Evolutionary conservation across 2,113 vertebrate genomes (phyloP).

Genomic region (Oreochromis spilurus): DNA sequence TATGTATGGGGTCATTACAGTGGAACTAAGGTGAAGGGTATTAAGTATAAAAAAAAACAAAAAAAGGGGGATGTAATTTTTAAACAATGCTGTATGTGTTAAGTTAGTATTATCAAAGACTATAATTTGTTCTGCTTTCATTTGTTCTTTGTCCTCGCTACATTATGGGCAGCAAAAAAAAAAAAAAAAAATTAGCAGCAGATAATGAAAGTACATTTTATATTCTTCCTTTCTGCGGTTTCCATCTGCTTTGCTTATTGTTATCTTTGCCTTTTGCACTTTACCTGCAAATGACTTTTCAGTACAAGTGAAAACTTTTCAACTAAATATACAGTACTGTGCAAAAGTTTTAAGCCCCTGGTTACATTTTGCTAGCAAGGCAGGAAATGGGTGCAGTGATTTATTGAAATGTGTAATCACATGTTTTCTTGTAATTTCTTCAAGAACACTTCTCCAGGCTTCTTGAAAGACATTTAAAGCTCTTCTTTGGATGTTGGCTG

Average conservation of each 20-base stretch:
- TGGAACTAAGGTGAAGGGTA: background rate
- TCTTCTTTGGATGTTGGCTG: background rate
- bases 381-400: background rate
- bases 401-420: background rate
- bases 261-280: background rate
- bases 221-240: background rate
- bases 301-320: background rate
- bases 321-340: background rate
- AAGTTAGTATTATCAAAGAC: background rate
- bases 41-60: background rate
- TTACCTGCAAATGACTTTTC: background rate
- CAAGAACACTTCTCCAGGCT: background rate
- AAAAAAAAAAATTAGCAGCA: background rate
- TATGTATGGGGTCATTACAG: background rate
- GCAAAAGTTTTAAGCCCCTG: background rate
- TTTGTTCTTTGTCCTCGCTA: background rate
- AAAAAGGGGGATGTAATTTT: background rate
- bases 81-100: background rate
- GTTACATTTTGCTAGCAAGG: background rate
- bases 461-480: background rate
- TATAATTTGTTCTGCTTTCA: background rate
- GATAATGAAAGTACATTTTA: background rate
- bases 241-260: background rate
- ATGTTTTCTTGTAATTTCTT: background rate
- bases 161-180: background rate